Evolutionary conservation across 2,888 invertebrate genomes (phyloP).

Genomic region (Noctua fimbriata): DNA sequence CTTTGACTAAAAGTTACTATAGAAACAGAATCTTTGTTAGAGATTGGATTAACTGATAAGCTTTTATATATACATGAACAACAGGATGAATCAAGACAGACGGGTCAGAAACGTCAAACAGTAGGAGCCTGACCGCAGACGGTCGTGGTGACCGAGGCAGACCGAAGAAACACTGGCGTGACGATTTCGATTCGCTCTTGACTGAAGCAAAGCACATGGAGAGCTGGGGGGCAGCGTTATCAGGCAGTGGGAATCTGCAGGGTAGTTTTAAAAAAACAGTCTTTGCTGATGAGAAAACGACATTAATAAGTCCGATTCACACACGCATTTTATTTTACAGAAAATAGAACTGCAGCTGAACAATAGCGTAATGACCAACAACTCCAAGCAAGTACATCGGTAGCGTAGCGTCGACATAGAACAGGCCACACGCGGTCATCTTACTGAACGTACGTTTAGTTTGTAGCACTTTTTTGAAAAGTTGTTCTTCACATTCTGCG

Average conservation of each 20-base stretch:
- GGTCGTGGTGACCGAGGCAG: too few relatives aligned
- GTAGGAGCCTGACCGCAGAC: too few relatives aligned
- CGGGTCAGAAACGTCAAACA: too few relatives aligned
- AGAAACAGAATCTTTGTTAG: too few relatives aligned
- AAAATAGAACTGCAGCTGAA: background rate
- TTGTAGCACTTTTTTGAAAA: background rate
- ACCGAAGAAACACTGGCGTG: too few relatives aligned
- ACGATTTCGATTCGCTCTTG: too few relatives aligned
- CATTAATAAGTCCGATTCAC: background rate
- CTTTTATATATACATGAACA: too few relatives aligned
- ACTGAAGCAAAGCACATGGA: background rate
- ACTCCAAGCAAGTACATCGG: background rate
- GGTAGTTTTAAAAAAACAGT: background rate
- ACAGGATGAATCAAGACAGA: too few relatives aligned
- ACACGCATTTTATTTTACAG: background rate
- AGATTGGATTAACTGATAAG: too few relatives aligned
- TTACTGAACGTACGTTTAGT: background rate
- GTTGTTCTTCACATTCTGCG: too few relatives aligned
- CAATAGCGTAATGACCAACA: background rate
- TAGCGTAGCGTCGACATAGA: background rate
- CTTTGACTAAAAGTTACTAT: too few relatives aligned
- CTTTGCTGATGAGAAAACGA: background rate
- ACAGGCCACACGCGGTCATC: conserved; percentile 2
- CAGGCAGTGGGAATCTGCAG: background rate
- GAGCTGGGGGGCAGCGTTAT: background rate